phyloP scores from a whole-genome alignment of 2,888 invertebrate species.

The Drosophila gaucha region DNA sequence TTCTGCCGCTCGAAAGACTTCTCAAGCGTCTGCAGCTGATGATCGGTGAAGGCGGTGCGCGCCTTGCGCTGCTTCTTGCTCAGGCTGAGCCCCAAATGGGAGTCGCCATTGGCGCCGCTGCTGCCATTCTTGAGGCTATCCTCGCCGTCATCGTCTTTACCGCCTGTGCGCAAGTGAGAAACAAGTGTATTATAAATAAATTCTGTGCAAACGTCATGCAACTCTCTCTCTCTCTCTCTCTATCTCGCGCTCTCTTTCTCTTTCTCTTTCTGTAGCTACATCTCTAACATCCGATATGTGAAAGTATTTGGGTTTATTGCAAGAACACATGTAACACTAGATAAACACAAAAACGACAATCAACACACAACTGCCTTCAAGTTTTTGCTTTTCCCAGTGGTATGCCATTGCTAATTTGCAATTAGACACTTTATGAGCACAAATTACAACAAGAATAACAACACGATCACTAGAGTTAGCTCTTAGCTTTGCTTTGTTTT shows the following conservation, averaged over 20 bases:
- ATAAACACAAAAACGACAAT: no score
- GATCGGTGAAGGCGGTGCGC: slow-evolving; percentile 98
- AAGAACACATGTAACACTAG: slow-evolving; percentile 64
- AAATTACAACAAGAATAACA: slow-evolving; percentile 61
- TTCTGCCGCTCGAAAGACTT: slow-evolving; percentile 98
- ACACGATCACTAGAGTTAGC: slow-evolving; percentile 27
- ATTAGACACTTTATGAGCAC: slow-evolving; percentile 80
- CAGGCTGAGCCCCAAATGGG: slow-evolving; percentile 83
- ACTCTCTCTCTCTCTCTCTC: background rate
- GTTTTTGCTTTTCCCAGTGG: slow-evolving; percentile 32
- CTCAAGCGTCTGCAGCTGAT: slow-evolving; percentile 97
- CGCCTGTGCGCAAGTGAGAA: slow-evolving; percentile 86
- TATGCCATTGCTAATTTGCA: slow-evolving; percentile 75
- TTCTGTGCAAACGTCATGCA: background rate
- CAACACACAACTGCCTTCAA: slow-evolving; percentile 35
- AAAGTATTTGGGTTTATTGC: slow-evolving; percentile 54
- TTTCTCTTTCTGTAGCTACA: background rate
- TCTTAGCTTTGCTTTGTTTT: slow-evolving; percentile 1
- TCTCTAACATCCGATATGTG: slow-evolving; percentile 25
- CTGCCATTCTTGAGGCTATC: slow-evolving; percentile 83
- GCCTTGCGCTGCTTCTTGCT: slow-evolving; percentile 98
- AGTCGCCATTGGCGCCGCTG: slow-evolving; percentile 67
- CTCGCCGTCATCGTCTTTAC: slow-evolving; percentile 91
- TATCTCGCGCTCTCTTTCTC: background rate
- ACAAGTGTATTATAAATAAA: background rate